phyloP scores from a whole-genome alignment of 2,888 invertebrate species.

The Drosophila nr. medialis region DNA sequence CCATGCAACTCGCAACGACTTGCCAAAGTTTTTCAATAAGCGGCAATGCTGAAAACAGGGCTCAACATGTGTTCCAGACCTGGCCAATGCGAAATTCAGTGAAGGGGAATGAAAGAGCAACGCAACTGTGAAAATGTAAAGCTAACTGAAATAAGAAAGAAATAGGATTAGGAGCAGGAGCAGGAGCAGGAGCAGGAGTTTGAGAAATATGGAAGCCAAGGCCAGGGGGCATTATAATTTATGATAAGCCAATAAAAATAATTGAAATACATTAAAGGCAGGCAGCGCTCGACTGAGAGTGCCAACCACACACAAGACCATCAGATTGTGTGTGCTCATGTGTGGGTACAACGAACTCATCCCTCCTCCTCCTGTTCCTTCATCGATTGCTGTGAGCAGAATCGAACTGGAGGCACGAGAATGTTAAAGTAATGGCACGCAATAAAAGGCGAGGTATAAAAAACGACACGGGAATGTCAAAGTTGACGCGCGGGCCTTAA shows the following conservation, averaged over 20 bases:
- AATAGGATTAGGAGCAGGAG: neutral
- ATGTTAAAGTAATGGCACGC: constrained; percentile 67
- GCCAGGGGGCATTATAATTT: constrained; percentile 66
- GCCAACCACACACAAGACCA: constrained; percentile 38
- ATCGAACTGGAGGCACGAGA: constrained; percentile 41
- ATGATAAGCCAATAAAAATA: constrained; percentile 74
- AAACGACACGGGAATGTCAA: constrained; percentile 54
- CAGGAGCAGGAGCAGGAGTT: neutral
- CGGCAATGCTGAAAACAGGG: constrained; percentile 44
- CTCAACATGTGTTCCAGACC: constrained; percentile 52
- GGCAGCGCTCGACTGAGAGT: constrained; percentile 36
- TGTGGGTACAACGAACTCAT: constrained; percentile 48
- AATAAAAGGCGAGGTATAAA: constrained; percentile 61
- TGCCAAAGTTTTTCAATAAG: constrained; percentile 59
- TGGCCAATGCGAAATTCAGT: constrained; percentile 3
- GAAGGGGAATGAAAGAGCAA: constrained; percentile 19
- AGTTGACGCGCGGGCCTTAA: constrained; percentile 51
- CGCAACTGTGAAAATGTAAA: constrained; percentile 35
- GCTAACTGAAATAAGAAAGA: constrained; percentile 13
- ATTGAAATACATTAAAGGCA: constrained; percentile 72
- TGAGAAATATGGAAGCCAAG: constrained; percentile 58
- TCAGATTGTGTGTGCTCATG: constrained; percentile 35
- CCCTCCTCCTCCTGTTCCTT: constrained; percentile 1
- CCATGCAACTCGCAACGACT: constrained; percentile 15
- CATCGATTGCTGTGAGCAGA: constrained; percentile 49